Evolutionary conservation across 2,797 vertebrate genomes (phyloP).

Genomic region (Scyliorhinus canicula): DNA sequence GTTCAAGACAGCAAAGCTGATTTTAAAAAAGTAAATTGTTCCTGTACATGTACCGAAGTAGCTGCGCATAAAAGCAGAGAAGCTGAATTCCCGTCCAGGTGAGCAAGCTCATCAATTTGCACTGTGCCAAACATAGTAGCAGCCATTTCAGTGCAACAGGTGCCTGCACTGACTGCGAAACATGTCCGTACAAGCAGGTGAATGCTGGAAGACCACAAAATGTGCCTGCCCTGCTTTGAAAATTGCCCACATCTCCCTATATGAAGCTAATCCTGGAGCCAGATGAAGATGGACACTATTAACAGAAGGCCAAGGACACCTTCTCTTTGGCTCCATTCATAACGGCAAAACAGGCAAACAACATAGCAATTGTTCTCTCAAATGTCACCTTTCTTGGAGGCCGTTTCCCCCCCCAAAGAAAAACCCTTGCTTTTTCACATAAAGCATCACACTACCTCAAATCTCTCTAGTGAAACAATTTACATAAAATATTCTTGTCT

Average conservation of each 20-base stretch:
- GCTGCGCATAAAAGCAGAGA: neutral
- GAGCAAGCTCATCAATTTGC: neutral
- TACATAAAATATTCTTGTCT: conserved; percentile 44
- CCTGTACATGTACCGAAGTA: neutral
- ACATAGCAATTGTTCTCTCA: conserved; percentile 62
- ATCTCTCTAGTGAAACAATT: conserved; percentile 51
- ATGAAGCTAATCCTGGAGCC: conserved; percentile 52
- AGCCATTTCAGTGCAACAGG: neutral
- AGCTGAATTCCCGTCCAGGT: neutral
- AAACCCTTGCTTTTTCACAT: conserved; percentile 43
- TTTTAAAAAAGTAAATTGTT: neutral
- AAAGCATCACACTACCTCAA: conserved; percentile 47
- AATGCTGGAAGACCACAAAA: conserved; percentile 45
- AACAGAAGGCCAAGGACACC: conserved; percentile 58
- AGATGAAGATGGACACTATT: conserved; percentile 55
- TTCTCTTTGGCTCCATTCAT: conserved; percentile 64
- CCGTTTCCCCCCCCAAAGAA: conserved; percentile 45
- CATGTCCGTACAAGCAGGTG: conserved; percentile 42
- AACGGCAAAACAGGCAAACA: conserved; percentile 52
- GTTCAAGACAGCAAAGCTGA: neutral
- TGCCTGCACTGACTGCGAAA: conserved; percentile 37
- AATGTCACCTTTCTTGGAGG: conserved; percentile 57
- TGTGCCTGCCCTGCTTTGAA: conserved; percentile 55
- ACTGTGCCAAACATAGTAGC: neutral
- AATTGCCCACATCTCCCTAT: conserved; percentile 49